Evolutionary conservation across 2,113 vertebrate genomes (phyloP).

Genomic region (Delphinus delphis): DNA sequence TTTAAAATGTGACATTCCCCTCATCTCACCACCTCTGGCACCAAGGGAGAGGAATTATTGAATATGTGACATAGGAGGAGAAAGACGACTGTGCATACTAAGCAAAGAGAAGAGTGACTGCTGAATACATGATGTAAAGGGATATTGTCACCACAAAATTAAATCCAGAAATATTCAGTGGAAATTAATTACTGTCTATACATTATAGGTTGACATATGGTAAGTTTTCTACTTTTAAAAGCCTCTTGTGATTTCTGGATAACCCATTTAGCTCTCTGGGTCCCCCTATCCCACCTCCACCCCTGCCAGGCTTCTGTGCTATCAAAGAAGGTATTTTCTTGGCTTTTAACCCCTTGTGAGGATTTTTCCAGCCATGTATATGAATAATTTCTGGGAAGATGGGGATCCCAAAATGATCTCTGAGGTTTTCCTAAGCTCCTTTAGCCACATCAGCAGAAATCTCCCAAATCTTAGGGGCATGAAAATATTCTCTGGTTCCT

Average conservation of each 20-base stretch:
- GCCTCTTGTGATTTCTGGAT: conserved; percentile 45
- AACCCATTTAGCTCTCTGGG: neutral
- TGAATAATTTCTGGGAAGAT: neutral
- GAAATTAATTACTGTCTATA: conserved; percentile 74
- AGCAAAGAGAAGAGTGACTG: conserved; percentile 75
- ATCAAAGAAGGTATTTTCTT: neutral
- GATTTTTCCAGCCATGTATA: neutral
- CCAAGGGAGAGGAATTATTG: conserved; percentile 74
- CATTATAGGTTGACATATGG: conserved; percentile 68
- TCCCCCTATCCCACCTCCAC: neutral
- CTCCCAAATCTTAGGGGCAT: neutral
- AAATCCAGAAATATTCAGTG: conserved; percentile 76
- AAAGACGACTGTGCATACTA: conserved; percentile 73
- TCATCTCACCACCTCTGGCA: neutral
- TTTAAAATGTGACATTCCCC: conserved; percentile 62
- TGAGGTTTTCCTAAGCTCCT: neutral
- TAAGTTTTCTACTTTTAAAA: conserved; percentile 60
- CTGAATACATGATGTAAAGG: conserved; percentile 73
- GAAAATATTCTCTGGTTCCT: neutral
- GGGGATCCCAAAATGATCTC: neutral
- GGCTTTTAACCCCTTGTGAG: conserved; percentile 46
- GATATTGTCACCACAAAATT: conserved; percentile 65
- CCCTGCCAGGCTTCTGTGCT: neutral
- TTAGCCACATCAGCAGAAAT: neutral
- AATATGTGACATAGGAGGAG: conserved; percentile 75